Base-by-base conservation (phyloP, 2,797 vertebrate species). In the Vipera ursinii region DNA sequence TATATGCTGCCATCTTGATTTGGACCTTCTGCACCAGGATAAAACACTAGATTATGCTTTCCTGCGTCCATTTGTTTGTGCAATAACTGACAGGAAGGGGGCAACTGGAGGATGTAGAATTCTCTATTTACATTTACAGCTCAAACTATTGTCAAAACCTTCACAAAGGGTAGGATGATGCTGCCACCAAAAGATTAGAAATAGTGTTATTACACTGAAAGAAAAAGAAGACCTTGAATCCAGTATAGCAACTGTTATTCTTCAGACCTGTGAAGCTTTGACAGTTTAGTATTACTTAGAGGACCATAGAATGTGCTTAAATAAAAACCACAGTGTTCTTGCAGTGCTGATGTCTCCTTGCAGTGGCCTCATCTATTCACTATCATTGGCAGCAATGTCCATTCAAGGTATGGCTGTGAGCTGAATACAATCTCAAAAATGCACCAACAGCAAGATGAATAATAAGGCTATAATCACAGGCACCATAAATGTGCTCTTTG, bases 281-380 rank as follows among this genome's bases (percentile, higher is more conserved):
- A 63, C 55, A 91, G 91, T 55, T 87, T 48, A 90, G 73, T 87
- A 87, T 88, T 93, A 82, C 60, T 86, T 89, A 61, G 93, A 94
- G 89, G 56, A 65, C 28, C 90, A 22, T 55, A 26, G 73, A 91
- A 32, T 3, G 28, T 86, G 53, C 32, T 86, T 90, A 59, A 89
- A 86, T 61, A 92, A 92, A 91, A 87, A 24, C 12, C 61, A 91
- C 57, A 48, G 48, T 61, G 48, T 90, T 92, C 88, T 78, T 8
- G 1, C 48, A 53, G 55, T 53, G 73, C 28, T 89, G 89, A 38
- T 3, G 53, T 65, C 87, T 73, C 61, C 56, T 60, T 89, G 59
- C 51, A 86, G 24, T 14, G 44, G n/a, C 56, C 26, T 55, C 48
- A 87, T 87, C 0, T 0, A 26, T 26, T 2, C 87, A 44, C 88